phyloP scores from a whole-genome alignment of 30 jellyfish, hydroid and myxozoan species.

The Pelagia noctiluca region DNA sequence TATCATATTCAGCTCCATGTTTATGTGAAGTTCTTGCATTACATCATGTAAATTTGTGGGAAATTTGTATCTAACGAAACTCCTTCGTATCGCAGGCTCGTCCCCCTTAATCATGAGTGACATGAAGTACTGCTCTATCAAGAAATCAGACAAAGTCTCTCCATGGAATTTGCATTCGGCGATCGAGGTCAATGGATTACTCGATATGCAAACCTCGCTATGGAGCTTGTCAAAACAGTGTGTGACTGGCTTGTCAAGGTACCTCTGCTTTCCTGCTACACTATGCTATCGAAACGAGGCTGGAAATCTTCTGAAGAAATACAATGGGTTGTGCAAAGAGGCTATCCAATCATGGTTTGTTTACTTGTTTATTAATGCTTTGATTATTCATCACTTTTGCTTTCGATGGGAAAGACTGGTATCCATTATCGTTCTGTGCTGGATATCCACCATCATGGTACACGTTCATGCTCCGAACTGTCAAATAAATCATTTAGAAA shows the following conservation, averaged over 20 bases:
- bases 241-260: conserved; percentile 23
- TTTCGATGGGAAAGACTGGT: no score
- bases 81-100: neutral
- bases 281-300: neutral
- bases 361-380: neutral
- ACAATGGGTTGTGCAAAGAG: conserved; percentile 18
- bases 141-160: conserved; percentile 35
- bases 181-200: conserved; percentile 40
- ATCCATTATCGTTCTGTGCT: no score
- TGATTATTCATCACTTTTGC: no score
- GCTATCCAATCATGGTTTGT: conserved; percentile 66
- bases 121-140: conserved; percentile 30
- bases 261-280: conserved; percentile 54
- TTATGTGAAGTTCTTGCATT: no score
- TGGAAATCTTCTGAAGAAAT: neutral
- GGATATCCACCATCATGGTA: no score
- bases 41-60: no score
- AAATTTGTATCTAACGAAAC: neutral
- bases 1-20: no score
- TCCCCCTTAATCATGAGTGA: conserved; percentile 31
- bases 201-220: conserved; percentile 42
- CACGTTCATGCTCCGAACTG: no score
- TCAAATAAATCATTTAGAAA: no score
- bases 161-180: conserved; percentile 69
- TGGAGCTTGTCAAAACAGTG: conserved; percentile 25